A percentile compares a stretch with the other conserved stretches of the same genome.
Evolutionary conservation across 2,113 vertebrate species (phyloP).

Genomic region (Raphicerus campestris): DNA sequence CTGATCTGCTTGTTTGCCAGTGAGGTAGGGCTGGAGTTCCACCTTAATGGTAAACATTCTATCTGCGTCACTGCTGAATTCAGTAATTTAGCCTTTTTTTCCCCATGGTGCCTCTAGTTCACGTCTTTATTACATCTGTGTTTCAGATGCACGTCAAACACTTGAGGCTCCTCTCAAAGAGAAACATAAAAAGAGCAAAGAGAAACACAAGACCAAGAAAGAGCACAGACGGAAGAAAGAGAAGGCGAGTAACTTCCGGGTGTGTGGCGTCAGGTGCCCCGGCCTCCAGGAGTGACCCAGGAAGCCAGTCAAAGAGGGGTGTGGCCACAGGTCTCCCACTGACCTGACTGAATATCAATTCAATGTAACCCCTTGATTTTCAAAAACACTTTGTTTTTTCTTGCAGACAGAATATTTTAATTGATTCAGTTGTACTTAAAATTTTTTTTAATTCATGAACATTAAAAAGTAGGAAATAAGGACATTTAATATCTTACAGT

Average conservation of each 20-base stretch:
- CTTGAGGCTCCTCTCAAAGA: constrained; percentile 73
- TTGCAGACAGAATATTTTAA: not conserved
- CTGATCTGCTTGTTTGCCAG: not conserved
- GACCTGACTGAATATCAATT: not conserved
- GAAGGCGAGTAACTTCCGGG: constrained; percentile 81
- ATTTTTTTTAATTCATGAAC: not conserved
- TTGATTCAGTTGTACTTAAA: not conserved
- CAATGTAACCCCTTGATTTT: not conserved
- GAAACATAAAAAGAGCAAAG: constrained; percentile 85
- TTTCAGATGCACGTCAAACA: constrained; percentile 72
- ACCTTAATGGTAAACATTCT: not conserved
- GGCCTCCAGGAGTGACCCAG: not conserved
- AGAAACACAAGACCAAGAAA: constrained; percentile 88
- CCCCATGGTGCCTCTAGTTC: not conserved
- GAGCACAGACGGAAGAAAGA: constrained; percentile 89
- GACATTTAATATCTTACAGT: not conserved
- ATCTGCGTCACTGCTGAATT: not conserved
- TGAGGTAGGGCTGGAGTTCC: not conserved
- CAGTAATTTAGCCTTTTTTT: not conserved
- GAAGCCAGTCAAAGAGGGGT: not conserved
- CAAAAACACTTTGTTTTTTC: not conserved
- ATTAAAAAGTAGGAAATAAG: not conserved
- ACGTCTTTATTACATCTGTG: not conserved
- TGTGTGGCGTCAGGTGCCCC: fast-evolving
- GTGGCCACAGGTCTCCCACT: not conserved